Evolutionary conservation across 2,888 invertebrate species (phyloP).

Genomic region (Allophyes oxyacanthae): DNA sequence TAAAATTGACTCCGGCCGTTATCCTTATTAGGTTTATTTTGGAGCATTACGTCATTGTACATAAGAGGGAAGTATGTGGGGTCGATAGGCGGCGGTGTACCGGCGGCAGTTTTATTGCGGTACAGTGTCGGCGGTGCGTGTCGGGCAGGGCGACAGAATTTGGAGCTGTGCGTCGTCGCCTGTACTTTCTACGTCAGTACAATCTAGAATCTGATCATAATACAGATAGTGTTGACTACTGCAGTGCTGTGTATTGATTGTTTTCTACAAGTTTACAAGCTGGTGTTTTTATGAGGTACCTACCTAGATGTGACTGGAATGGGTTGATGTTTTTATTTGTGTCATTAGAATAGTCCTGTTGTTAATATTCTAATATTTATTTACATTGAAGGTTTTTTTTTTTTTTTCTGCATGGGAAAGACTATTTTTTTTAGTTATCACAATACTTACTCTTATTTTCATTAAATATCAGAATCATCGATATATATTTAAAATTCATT

Average conservation of each 20-base stretch:
- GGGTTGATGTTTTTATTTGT: constrained; percentile 8
- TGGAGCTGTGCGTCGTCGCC: constrained; percentile 56
- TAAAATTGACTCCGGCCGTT: constrained; percentile 66
- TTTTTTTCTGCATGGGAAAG: too few species aligned
- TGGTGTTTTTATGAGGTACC: constrained; percentile 22
- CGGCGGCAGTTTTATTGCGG: constrained; percentile 62
- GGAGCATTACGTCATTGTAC: constrained; percentile 87
- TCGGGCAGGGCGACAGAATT: constrained; percentile 56
- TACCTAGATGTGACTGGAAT: too few species aligned
- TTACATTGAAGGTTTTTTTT: too few species aligned
- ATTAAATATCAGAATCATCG: too few species aligned
- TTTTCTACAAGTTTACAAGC: constrained; percentile 6
- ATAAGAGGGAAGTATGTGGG: constrained; percentile 64
- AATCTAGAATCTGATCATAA: constrained; percentile 54
- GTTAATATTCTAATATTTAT: neutral
- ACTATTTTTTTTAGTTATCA: too few species aligned
- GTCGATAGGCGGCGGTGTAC: constrained; percentile 59
- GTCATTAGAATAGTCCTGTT: neutral
- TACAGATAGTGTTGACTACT: constrained; percentile 54
- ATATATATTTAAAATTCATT: too few species aligned
- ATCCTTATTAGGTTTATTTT: constrained; percentile 87
- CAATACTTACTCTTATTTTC: too few species aligned
- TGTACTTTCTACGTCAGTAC: constrained; percentile 59
- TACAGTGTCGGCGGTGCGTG: constrained; percentile 48
- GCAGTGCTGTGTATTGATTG: constrained; percentile 60